Conservation (phyloP, 2,797 vertebrate genomes). For the Notolepis coatsorum region DNA sequence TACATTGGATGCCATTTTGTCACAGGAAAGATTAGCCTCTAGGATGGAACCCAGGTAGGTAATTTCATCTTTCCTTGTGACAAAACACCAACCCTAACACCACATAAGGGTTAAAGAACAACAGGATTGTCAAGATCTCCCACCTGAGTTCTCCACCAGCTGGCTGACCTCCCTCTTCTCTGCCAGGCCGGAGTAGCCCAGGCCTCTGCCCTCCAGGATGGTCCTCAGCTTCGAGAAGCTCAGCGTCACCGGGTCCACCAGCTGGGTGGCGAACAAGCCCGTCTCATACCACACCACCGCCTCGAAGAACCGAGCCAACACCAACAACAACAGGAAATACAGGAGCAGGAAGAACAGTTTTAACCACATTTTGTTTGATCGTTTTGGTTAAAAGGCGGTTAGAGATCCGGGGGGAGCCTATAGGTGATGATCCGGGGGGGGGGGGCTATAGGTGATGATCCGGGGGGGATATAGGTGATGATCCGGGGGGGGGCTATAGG, state of each 20-base stretch:
- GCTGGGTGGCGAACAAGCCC: constrained; percentile 92
- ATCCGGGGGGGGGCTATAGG: not conserved
- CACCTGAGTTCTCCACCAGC: constrained; percentile 94
- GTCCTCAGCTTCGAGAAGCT: constrained; percentile 94
- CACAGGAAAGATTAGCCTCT: no score
- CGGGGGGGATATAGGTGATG: no score
- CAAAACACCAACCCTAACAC: no score
- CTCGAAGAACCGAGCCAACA: constrained; percentile 92
- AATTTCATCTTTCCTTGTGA: no score
- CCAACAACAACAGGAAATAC: constrained; percentile 92
- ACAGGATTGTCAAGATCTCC: no score
- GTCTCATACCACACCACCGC: constrained; percentile 96
- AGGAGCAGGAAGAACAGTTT: constrained; percentile 94
- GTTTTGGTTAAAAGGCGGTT: not conserved
- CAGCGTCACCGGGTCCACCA: constrained; percentile 93
- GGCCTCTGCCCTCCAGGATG: constrained; percentile 92
- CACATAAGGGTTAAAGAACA: no score
- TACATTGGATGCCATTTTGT: no score
- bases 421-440: constrained; percentile 1
- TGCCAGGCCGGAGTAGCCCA: constrained; percentile 90
- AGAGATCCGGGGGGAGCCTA: not conserved
- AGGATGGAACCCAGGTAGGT: no score
- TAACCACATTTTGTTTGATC: constrained; percentile 88
- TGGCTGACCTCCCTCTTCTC: constrained; percentile 93
- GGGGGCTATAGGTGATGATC: constrained; percentile 16